Conservation (phyloP, 1,140 invertebrate species). For the Drosophila simulans region DNA sequence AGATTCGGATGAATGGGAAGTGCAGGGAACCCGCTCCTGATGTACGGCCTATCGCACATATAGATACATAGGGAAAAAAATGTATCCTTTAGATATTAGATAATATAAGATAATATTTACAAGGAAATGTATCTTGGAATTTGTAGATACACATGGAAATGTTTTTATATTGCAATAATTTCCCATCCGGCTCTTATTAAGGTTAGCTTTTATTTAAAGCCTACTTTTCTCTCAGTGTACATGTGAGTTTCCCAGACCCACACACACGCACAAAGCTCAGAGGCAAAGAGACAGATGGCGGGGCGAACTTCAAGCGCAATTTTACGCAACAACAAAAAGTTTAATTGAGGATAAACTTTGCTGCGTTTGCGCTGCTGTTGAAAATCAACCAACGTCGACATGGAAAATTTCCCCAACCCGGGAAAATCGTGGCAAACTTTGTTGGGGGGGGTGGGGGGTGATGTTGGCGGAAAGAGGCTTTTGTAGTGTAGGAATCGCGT, state of each 20-base stretch:
- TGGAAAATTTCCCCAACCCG: conserved; percentile 55
- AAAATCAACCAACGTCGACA: conserved; percentile 69
- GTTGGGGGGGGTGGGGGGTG: neutral
- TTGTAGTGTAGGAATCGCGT: conserved; percentile 44
- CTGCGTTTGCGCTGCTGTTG: conserved; percentile 79
- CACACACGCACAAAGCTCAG: conserved; percentile 9
- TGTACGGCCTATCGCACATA: conserved; percentile 65
- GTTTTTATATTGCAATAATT: neutral
- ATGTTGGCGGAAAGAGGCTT: conserved; percentile 12
- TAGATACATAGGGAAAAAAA: conserved; percentile 16
- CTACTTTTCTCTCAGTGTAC: conserved; percentile 4
- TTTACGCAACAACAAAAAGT: conserved; percentile 81
- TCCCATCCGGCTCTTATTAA: too few relatives aligned
- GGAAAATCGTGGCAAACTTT: conserved; percentile 18
- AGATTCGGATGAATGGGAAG: conserved; percentile 6
- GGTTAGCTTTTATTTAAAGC: neutral
- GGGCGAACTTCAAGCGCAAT: conserved; percentile 61
- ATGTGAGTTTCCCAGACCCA: conserved; percentile 8
- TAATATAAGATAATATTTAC: too few relatives aligned
- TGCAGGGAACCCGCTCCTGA: conserved; percentile 35
- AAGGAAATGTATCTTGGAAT: neutral
- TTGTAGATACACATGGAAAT: conserved; percentile 3
- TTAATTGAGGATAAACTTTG: conserved; percentile 82
- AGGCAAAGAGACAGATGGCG: conserved; percentile 52
- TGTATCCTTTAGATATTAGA: too few relatives aligned